Conservation (phyloP, 2,797 vertebrate genomes). For the Lagothrix lagotricha region DNA sequence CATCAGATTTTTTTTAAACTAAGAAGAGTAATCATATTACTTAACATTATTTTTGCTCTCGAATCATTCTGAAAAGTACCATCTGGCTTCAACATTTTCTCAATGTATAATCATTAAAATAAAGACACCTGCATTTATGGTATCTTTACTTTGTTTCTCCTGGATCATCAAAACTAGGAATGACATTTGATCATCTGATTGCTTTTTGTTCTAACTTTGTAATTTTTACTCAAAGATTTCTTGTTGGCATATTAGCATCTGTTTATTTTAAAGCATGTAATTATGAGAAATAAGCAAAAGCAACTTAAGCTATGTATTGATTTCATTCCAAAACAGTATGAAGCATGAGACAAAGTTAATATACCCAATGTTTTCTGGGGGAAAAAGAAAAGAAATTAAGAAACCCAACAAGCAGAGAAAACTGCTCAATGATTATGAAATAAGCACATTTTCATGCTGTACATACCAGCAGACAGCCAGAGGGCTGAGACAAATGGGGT, state of each 20-base stretch:
- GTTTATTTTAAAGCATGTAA: conserved; percentile 7
- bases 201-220: conserved; percentile 1
- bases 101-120: neutral
- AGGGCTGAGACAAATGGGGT: fast-evolving
- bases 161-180: neutral
- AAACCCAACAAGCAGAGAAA: neutral
- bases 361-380: neutral
- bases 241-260: neutral
- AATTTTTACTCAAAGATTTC: conserved; percentile 29
- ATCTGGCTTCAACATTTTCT: neutral
- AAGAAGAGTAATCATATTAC: neutral
- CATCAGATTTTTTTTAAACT: neutral
- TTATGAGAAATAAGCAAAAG: conserved; percentile 49
- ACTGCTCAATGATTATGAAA: neutral
- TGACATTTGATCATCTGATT: neutral
- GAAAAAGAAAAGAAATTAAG: neutral
- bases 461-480: neutral
- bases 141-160: neutral
- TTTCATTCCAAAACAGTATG: neutral
- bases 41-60: neutral
- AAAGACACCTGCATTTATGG: conserved; percentile 29
- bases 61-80: neutral
- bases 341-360: neutral
- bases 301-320: neutral
- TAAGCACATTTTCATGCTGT: neutral